A percentile compares a stretch with the other conserved stretches of the same genome.
Evolutionary conservation across 1,140 invertebrate species (phyloP).

Genomic region (Marisa cornuarietis): DNA sequence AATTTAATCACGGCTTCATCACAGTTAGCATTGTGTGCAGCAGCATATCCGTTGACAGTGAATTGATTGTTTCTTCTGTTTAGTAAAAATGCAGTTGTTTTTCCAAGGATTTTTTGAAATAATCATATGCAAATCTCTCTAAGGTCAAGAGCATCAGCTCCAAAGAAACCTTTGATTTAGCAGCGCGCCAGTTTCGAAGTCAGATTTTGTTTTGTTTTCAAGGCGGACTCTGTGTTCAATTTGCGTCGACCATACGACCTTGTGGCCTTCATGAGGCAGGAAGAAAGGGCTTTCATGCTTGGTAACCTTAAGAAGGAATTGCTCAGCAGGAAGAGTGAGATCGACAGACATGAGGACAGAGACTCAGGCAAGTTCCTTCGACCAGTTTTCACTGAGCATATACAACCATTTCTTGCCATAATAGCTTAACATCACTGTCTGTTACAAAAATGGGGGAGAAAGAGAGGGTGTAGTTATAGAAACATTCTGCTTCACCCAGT

Average conservation of each 20-base stretch:
- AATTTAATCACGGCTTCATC: too few relatives aligned
- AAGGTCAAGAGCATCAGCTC: background rate
- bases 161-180: background rate
- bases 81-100: too few relatives aligned
- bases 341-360: conserved; percentile 74
- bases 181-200: background rate
- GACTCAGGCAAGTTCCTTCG: conserved; percentile 65
- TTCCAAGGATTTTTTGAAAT: background rate
- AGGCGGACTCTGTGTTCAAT: conserved; percentile 80
- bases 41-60: too few relatives aligned
- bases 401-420: too few relatives aligned
- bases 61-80: too few relatives aligned
- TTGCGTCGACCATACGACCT: conserved; percentile 82
- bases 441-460: too few relatives aligned
- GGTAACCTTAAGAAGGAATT: conserved; percentile 76
- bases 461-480: too few relatives aligned
- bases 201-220: conserved; percentile 33
- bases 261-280: conserved; percentile 83
- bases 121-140: background rate
- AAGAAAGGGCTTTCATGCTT: conserved; percentile 74
- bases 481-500: too few relatives aligned
- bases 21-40: too few relatives aligned
- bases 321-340: conserved; percentile 72
- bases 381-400: background rate
- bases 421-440: too few relatives aligned